phyloP scores from a whole-genome alignment of 1,140 invertebrate species.

The Monochamus saltuarius region DNA sequence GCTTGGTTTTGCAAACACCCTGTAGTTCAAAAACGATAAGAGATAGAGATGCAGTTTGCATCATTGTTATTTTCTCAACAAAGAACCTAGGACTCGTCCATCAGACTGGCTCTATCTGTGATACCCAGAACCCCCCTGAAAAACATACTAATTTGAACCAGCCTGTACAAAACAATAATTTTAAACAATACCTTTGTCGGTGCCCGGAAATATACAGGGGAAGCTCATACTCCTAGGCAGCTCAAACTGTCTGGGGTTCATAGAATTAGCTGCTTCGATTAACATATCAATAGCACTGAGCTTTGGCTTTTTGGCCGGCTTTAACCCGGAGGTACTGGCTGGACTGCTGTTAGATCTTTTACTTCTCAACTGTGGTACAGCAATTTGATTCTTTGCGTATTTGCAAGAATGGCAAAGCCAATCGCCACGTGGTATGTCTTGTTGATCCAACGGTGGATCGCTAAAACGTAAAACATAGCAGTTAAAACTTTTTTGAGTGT shows the following conservation, averaged over 20 bases:
- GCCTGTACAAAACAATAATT: too few species aligned
- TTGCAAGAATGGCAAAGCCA: conserved; percentile 86
- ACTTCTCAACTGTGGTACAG: conserved; percentile 19
- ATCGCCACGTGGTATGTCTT: conserved; percentile 85
- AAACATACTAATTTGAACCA: too few species aligned
- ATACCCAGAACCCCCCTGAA: too few species aligned
- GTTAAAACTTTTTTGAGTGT: not conserved
- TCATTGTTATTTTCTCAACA: too few species aligned
- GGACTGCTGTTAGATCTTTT: conserved; percentile 38
- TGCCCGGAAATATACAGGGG: conserved; percentile 79
- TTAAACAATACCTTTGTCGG: conserved; percentile 61
- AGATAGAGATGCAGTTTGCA: too few species aligned
- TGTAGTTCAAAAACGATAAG: too few species aligned
- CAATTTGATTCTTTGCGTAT: conserved; percentile 44
- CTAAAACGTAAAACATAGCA: conserved; percentile 53
- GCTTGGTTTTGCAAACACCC: too few species aligned
- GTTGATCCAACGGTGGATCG: conserved; percentile 85
- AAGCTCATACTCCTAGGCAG: conserved; percentile 77
- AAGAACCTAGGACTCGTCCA: too few species aligned
- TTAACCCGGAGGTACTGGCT: conserved; percentile 12
- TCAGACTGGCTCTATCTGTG: too few species aligned
- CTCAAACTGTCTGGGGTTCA: conserved; percentile 88
- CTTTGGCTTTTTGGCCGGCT: conserved; percentile 52
- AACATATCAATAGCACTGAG: conserved; percentile 69
- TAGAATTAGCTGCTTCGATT: conserved; percentile 74